Base-by-base conservation (phyloP, 2,113 vertebrate genomes). In the Coptodon rendalli region DNA sequence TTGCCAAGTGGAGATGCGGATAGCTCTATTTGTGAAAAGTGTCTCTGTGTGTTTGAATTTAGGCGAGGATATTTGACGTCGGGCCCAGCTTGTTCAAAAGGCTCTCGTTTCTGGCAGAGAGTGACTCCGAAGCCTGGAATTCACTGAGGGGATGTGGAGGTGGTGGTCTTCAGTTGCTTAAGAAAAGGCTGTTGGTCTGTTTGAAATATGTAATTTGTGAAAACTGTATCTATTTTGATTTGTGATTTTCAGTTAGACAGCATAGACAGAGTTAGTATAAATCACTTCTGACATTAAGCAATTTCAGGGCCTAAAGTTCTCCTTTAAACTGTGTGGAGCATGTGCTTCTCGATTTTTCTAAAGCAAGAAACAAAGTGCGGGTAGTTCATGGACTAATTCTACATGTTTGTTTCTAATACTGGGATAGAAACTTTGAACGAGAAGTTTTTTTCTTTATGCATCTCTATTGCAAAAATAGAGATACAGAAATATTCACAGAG, bases 41-140 rank as follows among this genome's bases (percentile, higher is more conserved):
- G 91, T 95, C 93, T 94, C 82, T 95, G 92, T 93, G 91, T 95
- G 92, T 96, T 95, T 95, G 92, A 94, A 93, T 95, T 94, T 93
- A 82, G 90, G 87, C 66, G 63, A 36, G 81, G 89, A 76, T 92
- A 76, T 92, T 95, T 95, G 93, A 95, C 88, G 48, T 87, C 19
- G 56, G 83, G 29, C 92, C 78, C 86, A 88, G 81, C 92, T 89
- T 82, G 82, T 86, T 94, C 78, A 90, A 91, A 93, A 91, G 87
- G 85, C 85, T 88, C 86, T 92, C 84, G 38, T 87, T 91, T 91
- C 81, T 92, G 89, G 91, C 86, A 82, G 84, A 85, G 88, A 90
- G 50, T 88, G 82, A 88, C 81, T 85, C 80, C 3, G 48, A 68
- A 81, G 89, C 43, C 88, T 91, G 93, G 84, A 92, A 82, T 86